These are phyloP conservation scores for Aptenodytes forsteri DNA, from an alignment of 2,113 vertebrate species.

Conservation along the genomic window DNA sequence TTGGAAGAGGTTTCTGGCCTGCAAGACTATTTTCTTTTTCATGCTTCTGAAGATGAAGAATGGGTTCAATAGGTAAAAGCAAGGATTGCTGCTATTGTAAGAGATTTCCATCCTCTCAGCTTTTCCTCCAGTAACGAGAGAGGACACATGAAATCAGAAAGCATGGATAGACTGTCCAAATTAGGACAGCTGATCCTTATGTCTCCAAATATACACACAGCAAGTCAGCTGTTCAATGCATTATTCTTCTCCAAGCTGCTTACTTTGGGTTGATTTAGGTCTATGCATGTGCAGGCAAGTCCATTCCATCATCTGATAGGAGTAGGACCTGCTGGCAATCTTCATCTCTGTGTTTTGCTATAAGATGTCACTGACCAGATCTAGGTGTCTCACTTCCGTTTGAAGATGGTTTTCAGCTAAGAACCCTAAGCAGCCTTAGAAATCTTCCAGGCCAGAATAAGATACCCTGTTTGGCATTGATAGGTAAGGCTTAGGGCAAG, in stretches of 20 bases:
- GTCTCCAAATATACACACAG: background rate
- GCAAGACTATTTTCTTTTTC: background rate
- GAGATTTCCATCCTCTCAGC: background rate
- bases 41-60: background rate
- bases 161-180: background rate
- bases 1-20: background rate
- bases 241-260: background rate
- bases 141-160: background rate
- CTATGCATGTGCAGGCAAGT: background rate
- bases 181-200: background rate
- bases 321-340: background rate
- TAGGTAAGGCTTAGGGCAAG: background rate
- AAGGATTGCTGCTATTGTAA: background rate
- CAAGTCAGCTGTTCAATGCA: background rate
- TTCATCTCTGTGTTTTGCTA: background rate
- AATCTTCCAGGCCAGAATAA: background rate
- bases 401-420: background rate
- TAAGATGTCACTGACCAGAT: background rate
- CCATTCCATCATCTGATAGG: background rate
- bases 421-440: background rate
- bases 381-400: background rate
- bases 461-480: background rate
- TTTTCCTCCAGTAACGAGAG: background rate
- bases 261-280: background rate
- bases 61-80: background rate